Conservation (phyloP, 2,113 vertebrate genomes). For the Arenaria interpres region DNA sequence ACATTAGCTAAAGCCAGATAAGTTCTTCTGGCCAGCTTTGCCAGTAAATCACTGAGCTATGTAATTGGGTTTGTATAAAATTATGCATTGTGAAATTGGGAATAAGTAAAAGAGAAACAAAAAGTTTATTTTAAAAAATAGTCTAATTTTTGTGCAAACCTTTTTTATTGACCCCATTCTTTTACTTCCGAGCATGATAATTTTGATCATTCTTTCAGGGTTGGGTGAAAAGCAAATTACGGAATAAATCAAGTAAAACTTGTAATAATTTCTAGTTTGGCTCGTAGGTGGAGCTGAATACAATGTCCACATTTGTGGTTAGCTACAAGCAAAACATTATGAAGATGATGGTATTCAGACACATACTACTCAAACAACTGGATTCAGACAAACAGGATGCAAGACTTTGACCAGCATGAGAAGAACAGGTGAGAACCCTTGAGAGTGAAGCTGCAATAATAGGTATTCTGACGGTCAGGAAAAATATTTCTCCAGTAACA, state of each 20-base stretch:
- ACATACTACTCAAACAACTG: background rate
- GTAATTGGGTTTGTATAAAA: conserved; percentile 71
- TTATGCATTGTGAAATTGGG: conserved; percentile 37
- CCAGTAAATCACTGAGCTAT: conserved; percentile 74
- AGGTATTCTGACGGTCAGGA: conserved; percentile 21
- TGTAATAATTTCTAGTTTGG: conserved; percentile 30
- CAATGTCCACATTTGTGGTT: background rate
- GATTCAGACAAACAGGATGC: conserved; percentile 8
- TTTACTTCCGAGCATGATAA: background rate
- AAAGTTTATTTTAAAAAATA: background rate
- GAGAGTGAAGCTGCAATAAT: conserved; percentile 31
- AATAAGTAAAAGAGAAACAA: conserved; percentile 36
- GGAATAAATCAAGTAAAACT: background rate
- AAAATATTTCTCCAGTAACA: conserved; percentile 10
- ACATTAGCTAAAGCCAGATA: conserved; percentile 62
- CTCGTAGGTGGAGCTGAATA: conserved; percentile 15
- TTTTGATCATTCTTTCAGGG: background rate
- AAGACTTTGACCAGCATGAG: conserved; percentile 8
- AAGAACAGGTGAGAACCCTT: conserved; percentile 58
- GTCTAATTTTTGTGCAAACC: background rate
- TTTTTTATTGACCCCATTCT: background rate
- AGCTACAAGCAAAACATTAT: background rate
- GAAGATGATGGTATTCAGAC: background rate
- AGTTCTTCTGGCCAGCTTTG: conserved; percentile 64
- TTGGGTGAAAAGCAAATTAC: background rate